A percentile compares a stretch with the other conserved stretches of the same genome.
Evolutionary conservation across 2,797 vertebrate species (phyloP).

Genomic region (Dicrostonyx torquatus): DNA sequence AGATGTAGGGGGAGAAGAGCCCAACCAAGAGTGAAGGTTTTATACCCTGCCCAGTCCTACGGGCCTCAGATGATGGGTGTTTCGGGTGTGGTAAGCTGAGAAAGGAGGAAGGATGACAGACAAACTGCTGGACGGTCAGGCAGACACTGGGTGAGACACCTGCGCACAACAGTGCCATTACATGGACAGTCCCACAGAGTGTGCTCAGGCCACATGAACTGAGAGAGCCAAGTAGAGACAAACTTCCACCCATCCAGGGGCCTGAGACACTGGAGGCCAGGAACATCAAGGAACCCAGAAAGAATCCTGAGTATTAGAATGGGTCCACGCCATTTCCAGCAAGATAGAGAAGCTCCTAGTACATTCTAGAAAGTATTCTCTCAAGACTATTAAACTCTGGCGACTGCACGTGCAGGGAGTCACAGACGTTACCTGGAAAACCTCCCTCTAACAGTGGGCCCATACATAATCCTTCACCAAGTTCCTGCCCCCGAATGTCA

Average conservation of each 20-base stretch:
- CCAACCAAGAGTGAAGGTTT: neutral
- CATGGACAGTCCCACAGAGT: neutral
- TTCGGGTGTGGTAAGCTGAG: neutral
- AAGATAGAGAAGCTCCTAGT: neutral
- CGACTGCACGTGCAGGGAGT: fast-evolving
- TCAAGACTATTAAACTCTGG: neutral
- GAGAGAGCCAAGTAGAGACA: neutral
- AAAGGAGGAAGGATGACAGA: neutral
- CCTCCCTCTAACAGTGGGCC: neutral
- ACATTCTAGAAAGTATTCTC: neutral
- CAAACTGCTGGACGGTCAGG: neutral
- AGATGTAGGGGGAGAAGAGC: neutral
- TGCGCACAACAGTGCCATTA: neutral
- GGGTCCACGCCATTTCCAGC: fast-evolving
- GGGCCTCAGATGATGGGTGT: neutral
- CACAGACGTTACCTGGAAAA: fast-evolving
- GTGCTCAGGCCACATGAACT: neutral
- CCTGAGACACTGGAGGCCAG: neutral
- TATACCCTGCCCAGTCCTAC: neutral
- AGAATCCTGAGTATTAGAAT: neutral
- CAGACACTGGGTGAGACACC: neutral
- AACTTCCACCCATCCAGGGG: neutral
- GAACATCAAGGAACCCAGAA: neutral
- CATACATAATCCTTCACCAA: fast-evolving
- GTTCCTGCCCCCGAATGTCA: neutral